Base-by-base conservation (phyloP, 2,888 invertebrate genomes). In the Terebella lapidaria region DNA sequence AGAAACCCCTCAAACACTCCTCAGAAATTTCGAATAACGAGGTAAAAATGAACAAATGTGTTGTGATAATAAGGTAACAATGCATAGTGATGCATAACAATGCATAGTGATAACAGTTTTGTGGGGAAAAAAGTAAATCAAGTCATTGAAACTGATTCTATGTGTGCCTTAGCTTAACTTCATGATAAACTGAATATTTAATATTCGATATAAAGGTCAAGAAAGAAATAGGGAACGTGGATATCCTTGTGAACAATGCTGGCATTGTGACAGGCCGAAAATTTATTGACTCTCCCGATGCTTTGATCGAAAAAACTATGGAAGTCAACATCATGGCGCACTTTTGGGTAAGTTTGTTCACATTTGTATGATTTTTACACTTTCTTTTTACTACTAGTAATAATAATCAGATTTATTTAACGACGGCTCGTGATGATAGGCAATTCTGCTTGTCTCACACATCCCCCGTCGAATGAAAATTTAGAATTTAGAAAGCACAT, bases 221-320 rank as follows among this genome's bases (percentile, higher is more conserved):
- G 59, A 49, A 64, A 18, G 76, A 78, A 22, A 71, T 76, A 26
- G 77, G 78, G 1, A 66, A 74, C 24, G 70, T 80, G 3, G 77
- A 78, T 60, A 79, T 81, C n/a, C 67, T 81, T n/a, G 70, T 79
- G 2, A 79, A 79, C 66, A 79, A 79, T 69, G 79, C 78, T 49
- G 78, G 78, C 3, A 76, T 79, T 56, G 78, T 79, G 2, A 73
- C 75, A 1, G 78, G 77, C 0, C 73, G 74, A 54, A 72, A 72
- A 49, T 71, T 77, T 57, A 65, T 79, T 28, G 67, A 76, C 4
- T 72, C 72, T 55, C 65, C 74, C 2, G 78, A 79, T 54, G 57
- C 54, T 15, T 68, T 75, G 68, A 74, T 75, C 2, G 55, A 65
- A 60, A 74, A 74, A 56, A 75, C 74, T 2, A 70, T 77, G 67